A percentile compares a stretch with the other conserved stretches of the same genome.
Conservation (phyloP, 2,888 invertebrate species). For the Ariolimax columbianus region DNA sequence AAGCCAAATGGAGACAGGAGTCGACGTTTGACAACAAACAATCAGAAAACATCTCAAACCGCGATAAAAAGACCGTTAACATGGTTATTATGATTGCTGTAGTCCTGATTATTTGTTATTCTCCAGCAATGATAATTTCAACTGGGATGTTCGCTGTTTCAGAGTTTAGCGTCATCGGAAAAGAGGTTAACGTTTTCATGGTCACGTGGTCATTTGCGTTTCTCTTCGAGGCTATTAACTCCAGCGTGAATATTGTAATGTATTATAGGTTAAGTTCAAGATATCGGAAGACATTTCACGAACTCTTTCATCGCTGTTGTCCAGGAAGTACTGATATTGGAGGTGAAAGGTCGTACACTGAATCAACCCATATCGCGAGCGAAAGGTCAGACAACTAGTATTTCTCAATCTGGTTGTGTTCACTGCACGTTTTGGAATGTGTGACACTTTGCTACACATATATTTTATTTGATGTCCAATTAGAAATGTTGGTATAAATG, state of each 20-base stretch:
- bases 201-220: slow-evolving; percentile 26
- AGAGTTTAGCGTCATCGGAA: slow-evolving; percentile 26
- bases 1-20: slow-evolving; percentile 29
- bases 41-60: not conserved
- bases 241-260: slow-evolving; percentile 35
- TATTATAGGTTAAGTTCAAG: slow-evolving; percentile 33
- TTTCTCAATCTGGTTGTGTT: too few relatives aligned
- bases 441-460: too few relatives aligned
- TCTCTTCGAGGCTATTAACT: slow-evolving; percentile 28
- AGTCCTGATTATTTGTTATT: slow-evolving; percentile 21
- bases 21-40: slow-evolving; percentile 8
- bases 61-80: slow-evolving; percentile 23
- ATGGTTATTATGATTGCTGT: slow-evolving; percentile 37
- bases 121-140: slow-evolving; percentile 18
- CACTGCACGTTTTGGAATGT: too few relatives aligned
- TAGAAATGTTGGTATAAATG: too few relatives aligned
- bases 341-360: slow-evolving; percentile 18
- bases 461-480: too few relatives aligned
- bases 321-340: not conserved
- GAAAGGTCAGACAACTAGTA: not conserved
- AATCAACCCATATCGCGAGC: not conserved
- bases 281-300: slow-evolving; percentile 17
- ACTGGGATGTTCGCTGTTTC: not conserved
- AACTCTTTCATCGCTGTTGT: slow-evolving; percentile 18
- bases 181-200: slow-evolving; percentile 31